These are phyloP conservation scores for Metalampra italica DNA, from an alignment of 2,888 invertebrate species.

Conservation along the genomic window DNA sequence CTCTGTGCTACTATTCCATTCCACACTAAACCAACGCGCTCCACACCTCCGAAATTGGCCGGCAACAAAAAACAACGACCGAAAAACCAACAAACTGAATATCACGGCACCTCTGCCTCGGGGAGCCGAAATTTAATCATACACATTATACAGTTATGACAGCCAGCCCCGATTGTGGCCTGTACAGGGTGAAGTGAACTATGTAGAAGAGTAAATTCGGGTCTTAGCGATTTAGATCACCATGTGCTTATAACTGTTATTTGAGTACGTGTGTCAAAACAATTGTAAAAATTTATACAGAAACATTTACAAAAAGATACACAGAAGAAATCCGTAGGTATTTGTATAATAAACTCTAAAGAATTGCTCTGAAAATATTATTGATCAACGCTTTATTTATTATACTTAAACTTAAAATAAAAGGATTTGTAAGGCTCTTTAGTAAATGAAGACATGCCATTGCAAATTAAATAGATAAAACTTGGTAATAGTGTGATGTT, in stretches of 20 bases:
- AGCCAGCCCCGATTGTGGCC: conserved; percentile 31
- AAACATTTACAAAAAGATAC: too few species aligned
- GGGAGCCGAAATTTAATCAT: conserved; percentile 67
- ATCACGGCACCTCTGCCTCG: conserved; percentile 64
- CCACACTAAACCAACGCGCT: conserved; percentile 36
- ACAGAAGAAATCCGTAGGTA: too few species aligned
- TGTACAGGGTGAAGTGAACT: conserved; percentile 51
- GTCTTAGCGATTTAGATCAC: too few species aligned
- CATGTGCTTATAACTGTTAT: too few species aligned
- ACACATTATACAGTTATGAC: conserved; percentile 73
- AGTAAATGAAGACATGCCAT: not conserved
- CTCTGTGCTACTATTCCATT: conserved; percentile 11
- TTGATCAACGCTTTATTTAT: too few species aligned
- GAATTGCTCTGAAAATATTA: too few species aligned
- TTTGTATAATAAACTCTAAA: too few species aligned
- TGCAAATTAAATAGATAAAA: not conserved
- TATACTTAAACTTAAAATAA: too few species aligned
- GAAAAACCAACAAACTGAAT: conserved; percentile 67
- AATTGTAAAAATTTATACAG: too few species aligned
- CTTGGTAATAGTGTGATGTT: too few species aligned
- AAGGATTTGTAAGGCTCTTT: too few species aligned
- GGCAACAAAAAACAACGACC: conserved; percentile 49
- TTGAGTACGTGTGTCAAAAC: too few species aligned
- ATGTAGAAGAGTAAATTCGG: conserved; percentile 27
- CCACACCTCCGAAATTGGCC: conserved; percentile 41